Conservation (phyloP, 2,797 vertebrate genomes). For the Mus minutoides region DNA sequence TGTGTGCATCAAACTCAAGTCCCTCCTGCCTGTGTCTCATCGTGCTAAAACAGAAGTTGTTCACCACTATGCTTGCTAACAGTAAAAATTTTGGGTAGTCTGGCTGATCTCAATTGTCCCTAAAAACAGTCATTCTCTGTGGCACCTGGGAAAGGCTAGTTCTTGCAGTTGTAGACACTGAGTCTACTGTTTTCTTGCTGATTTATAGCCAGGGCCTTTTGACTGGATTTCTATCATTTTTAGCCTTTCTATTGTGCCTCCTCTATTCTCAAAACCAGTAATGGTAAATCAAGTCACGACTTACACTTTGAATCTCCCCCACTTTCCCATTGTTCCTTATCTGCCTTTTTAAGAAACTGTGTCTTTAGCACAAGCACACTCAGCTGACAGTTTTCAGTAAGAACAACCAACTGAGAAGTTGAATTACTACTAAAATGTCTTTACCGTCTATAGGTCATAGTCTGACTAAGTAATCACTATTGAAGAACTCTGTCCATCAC, state of each 20-base stretch:
- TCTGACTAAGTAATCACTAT: background rate
- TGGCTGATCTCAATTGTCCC: too few relatives aligned
- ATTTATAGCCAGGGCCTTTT: background rate
- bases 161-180: background rate
- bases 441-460: background rate
- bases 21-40: background rate
- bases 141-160: background rate
- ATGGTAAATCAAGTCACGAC: fast-evolving
- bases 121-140: fast-evolving
- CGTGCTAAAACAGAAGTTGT: background rate
- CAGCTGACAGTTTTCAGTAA: background rate
- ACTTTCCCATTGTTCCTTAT: background rate
- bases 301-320: background rate
- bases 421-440: background rate
- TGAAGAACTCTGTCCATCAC: background rate
- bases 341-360: background rate
- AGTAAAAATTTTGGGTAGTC: background rate
- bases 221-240: too few relatives aligned
- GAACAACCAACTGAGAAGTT: background rate
- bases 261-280: background rate
- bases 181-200: background rate
- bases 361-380: background rate
- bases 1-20: background rate
- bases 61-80: fast-evolving
- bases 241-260: background rate